phyloP scores from a whole-genome alignment of 2,113 vertebrate species.

The Cinclus cinclus region DNA sequence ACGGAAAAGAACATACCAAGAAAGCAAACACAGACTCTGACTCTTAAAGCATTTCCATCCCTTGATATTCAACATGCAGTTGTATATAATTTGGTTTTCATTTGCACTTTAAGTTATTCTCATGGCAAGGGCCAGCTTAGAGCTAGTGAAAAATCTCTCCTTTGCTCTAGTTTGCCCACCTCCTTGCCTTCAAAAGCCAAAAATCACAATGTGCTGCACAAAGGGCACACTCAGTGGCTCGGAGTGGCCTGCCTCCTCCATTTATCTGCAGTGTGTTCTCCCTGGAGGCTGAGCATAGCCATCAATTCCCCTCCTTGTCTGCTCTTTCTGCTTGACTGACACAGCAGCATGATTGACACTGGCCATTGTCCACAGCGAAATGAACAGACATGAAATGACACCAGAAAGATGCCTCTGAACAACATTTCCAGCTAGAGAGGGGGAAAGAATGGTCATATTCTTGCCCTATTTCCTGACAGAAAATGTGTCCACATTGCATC shows the following conservation, averaged over 20 bases:
- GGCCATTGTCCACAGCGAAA: not conserved
- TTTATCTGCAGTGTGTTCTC: not conserved
- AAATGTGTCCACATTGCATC: not conserved
- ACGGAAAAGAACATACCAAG: not conserved
- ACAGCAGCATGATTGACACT: not conserved
- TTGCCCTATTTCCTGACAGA: not conserved
- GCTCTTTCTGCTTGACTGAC: not conserved
- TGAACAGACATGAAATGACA: not conserved
- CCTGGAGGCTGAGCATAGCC: not conserved
- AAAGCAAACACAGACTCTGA: not conserved
- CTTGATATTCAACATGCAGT: not conserved
- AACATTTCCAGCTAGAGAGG: not conserved
- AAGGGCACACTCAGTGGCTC: not conserved
- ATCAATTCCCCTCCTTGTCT: not conserved
- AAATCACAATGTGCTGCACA: slow-evolving; percentile 31
- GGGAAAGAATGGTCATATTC: slow-evolving; percentile 14
- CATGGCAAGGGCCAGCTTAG: not conserved
- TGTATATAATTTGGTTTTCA: not conserved
- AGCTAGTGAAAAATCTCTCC: not conserved
- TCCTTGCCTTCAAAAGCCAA: slow-evolving; percentile 8
- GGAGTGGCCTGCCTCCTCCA: not conserved
- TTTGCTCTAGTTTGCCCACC: not conserved
- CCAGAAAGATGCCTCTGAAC: slow-evolving; percentile 2
- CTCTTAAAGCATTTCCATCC: not conserved
- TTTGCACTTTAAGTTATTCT: not conserved